A percentile compares a stretch with the other conserved stretches of the same genome.
phyloP scores from a whole-genome alignment of 1,140 invertebrate genomes.

The Cepaea nemoralis region DNA sequence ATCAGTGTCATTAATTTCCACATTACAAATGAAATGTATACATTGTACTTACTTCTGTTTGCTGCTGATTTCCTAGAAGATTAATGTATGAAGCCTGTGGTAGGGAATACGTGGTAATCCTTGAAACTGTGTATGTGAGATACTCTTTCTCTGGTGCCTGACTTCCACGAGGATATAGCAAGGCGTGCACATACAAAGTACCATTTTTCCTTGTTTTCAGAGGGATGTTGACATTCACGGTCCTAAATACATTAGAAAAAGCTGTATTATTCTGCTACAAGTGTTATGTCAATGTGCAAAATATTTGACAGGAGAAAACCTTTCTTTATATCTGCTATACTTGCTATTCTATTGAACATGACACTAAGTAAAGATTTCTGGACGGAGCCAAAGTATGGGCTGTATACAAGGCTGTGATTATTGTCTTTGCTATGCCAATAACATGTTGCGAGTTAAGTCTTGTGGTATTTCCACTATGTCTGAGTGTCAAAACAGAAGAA shows the following conservation, averaged over 20 bases:
- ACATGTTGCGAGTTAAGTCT: no score
- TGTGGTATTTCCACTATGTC: no score
- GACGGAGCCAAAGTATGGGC: no score
- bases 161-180: slow-evolving; percentile 58
- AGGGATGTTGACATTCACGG: slow-evolving; percentile 73
- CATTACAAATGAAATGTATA: neutral
- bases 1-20: neutral
- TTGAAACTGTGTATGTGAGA: slow-evolving; percentile 72
- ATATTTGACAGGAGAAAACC: no score
- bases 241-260: slow-evolving; percentile 4
- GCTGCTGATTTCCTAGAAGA: slow-evolving; percentile 73
- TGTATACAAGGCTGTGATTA: no score
- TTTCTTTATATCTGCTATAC: no score
- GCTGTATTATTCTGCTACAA: neutral
- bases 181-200: slow-evolving; percentile 78
- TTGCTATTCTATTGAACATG: no score
- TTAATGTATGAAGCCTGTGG: slow-evolving; percentile 84
- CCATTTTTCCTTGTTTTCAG: slow-evolving; percentile 82
- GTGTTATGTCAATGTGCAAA: no score
- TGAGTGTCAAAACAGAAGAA: no score
- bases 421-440: no score
- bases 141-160: slow-evolving; percentile 53
- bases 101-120: slow-evolving; percentile 80
- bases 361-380: no score
- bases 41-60: neutral